These are phyloP conservation scores for Lagria hirta DNA, from an alignment of 2,888 invertebrate species.

Conservation along the genomic window DNA sequence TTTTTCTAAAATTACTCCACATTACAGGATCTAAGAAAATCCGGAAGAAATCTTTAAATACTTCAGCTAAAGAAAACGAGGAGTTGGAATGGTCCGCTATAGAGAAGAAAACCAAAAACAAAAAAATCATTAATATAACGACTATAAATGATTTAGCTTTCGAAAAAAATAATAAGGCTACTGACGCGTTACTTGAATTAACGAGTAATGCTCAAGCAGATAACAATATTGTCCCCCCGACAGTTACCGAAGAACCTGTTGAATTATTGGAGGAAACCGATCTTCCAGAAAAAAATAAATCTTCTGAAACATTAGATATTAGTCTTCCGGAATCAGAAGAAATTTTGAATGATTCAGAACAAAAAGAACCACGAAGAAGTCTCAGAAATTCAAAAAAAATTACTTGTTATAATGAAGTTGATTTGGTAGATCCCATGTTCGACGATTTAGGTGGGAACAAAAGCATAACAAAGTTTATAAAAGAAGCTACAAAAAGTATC, in stretches of 20 bases:
- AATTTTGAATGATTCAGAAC: constrained; percentile 20
- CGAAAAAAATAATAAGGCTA: too few species aligned
- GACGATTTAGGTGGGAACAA: constrained; percentile 32
- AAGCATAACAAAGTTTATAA: constrained; percentile 20
- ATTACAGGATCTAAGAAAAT: too few species aligned
- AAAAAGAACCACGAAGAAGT: constrained; percentile 38
- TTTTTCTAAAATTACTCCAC: too few species aligned
- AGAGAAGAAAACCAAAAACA: too few species aligned
- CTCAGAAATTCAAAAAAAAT: constrained; percentile 40
- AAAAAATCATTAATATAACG: too few species aligned
- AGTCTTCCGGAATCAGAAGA: too few species aligned
- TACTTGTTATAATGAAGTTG: constrained; percentile 45
- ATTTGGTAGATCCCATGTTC: constrained; percentile 41
- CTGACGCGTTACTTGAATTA: neutral
- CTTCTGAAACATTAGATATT: neutral
- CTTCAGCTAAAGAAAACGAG: too few species aligned
- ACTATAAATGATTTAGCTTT: too few species aligned
- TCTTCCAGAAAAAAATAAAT: neutral
- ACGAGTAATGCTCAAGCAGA: too few species aligned
- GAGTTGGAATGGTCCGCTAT: too few species aligned
- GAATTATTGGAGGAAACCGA: neutral
- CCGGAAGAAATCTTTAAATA: too few species aligned
- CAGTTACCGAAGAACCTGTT: neutral
- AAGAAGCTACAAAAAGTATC: constrained; percentile 16
- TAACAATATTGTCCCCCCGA: too few species aligned